phyloP scores from a whole-genome alignment of 2,797 vertebrate species.

The Phataginus tetradactyla region DNA sequence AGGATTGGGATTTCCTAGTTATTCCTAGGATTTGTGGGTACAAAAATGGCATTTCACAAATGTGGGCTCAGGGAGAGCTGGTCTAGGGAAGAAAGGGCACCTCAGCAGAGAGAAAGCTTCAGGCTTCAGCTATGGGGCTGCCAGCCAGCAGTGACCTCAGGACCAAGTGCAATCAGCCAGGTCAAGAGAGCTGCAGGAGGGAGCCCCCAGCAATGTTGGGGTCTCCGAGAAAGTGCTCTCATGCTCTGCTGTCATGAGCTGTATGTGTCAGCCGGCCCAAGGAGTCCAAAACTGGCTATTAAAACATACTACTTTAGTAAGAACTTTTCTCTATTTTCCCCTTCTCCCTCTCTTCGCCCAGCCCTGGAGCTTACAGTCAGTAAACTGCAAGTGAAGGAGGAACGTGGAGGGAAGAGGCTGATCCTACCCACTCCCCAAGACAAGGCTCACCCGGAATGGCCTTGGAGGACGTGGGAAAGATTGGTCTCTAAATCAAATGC shows the following conservation, averaged over 20 bases:
- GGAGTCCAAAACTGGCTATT: neutral
- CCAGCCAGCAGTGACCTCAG: neutral
- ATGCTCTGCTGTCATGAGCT: neutral
- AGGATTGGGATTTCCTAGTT: neutral
- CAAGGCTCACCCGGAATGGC: neutral
- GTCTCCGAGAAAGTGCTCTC: neutral
- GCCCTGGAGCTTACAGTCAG: neutral
- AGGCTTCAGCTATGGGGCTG: neutral
- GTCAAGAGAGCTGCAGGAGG: neutral
- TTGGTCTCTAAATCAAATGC: neutral
- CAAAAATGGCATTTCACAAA: neutral
- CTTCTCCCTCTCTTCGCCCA: neutral
- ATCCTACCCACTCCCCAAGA: too few relatives aligned
- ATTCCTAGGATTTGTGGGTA: neutral
- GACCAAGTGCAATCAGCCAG: neutral
- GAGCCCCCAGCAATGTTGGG: rapidly evolving
- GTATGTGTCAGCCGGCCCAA: neutral
- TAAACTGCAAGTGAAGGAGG: neutral
- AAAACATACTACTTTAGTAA: neutral
- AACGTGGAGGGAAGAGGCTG: neutral
- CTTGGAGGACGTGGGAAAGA: neutral
- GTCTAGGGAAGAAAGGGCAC: neutral
- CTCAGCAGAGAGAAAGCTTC: neutral
- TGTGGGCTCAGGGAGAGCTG: neutral
- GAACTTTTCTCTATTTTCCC: neutral